Conservation (phyloP, 1,140 invertebrate species). For the Drosophila willistoni region DNA sequence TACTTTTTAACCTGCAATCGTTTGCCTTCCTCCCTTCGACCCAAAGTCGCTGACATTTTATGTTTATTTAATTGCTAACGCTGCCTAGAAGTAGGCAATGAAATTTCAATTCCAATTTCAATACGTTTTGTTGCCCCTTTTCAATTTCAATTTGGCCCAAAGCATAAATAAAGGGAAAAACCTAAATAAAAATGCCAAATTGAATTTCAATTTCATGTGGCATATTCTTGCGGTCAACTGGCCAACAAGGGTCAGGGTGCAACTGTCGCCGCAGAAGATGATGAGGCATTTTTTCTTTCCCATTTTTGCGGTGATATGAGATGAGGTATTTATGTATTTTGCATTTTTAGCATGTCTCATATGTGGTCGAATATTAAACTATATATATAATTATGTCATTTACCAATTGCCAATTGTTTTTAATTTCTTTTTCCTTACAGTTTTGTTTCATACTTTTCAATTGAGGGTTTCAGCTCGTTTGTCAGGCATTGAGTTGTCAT, state of each 20-base stretch:
- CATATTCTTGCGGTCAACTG: slow-evolving; percentile 71
- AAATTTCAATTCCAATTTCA: slow-evolving; percentile 68
- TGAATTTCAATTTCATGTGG: slow-evolving; percentile 52
- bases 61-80: slow-evolving; percentile 72
- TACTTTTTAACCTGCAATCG: not conserved
- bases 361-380: slow-evolving; percentile 25
- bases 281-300: slow-evolving; percentile 32
- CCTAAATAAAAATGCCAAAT: slow-evolving; percentile 22
- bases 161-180: slow-evolving; percentile 4
- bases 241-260: slow-evolving; percentile 32
- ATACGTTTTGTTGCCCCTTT: slow-evolving; percentile 31
- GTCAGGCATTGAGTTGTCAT: not conserved
- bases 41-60: slow-evolving; percentile 69
- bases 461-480: slow-evolving; percentile 22
- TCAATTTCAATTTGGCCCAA: slow-evolving; percentile 64
- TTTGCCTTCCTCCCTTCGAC: slow-evolving; percentile 63
- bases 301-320: slow-evolving; percentile 39
- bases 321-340: not conserved
- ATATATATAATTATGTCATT: slow-evolving; percentile 57
- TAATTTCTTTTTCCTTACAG: not conserved
- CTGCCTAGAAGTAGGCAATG: slow-evolving; percentile 43
- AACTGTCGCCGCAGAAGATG: slow-evolving; percentile 40
- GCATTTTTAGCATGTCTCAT: slow-evolving; percentile 36
- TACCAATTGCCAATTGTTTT: slow-evolving; percentile 52
- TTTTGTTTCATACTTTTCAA: slow-evolving; percentile 40